Base-by-base conservation (phyloP, 2,888 invertebrate species). In the Amiota minor region DNA sequence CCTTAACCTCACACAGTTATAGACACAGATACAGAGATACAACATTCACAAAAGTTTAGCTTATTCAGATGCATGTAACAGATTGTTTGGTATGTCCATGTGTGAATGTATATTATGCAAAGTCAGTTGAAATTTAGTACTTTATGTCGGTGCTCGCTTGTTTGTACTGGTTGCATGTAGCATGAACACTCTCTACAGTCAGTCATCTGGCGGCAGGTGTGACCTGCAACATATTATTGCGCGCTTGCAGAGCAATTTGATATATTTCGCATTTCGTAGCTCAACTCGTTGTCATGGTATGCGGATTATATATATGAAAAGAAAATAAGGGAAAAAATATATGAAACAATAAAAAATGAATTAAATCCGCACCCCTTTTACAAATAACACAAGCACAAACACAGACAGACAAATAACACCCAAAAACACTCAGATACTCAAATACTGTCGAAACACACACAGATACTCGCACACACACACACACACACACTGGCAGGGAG, bases 211-310 rank as follows among this genome's bases (percentile, higher is more conserved):
- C 18, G 59, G 18, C 64, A 65, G 64, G 56, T 67, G 68, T 47
- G 56, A 56, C 67, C 67, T 56, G 67, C 23, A 67, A 61, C 56
- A 56, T 68, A 56, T 59, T 68, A 56, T 56, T 56, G 72, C 67
- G 49, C 49, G 35, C 72, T 35, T 72, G n/a, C 61, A 67, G 56
- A 72, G 65, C 64, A 65, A 49, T 68, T 72, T 67, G 72, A 67
- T 56, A 47, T 56, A 65, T 72, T 65, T 46, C 20, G 45, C 16
- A 67, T 62, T 55, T 70, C 23, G 46, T 45, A 69, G 45, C 14
- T 55, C 46, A 65, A 70, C 64, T 67, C 56, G 62, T 45, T 12
- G 20, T 35, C 45, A 62, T 23, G 45, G 61, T 23, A 35, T 35
- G 35, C 20, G 46, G 16, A n/a, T 64, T 64, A 45, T n/a, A 64